Evolutionary conservation across 2,888 invertebrate genomes (phyloP).

Genomic region (Brachypalpus laphriformis): DNA sequence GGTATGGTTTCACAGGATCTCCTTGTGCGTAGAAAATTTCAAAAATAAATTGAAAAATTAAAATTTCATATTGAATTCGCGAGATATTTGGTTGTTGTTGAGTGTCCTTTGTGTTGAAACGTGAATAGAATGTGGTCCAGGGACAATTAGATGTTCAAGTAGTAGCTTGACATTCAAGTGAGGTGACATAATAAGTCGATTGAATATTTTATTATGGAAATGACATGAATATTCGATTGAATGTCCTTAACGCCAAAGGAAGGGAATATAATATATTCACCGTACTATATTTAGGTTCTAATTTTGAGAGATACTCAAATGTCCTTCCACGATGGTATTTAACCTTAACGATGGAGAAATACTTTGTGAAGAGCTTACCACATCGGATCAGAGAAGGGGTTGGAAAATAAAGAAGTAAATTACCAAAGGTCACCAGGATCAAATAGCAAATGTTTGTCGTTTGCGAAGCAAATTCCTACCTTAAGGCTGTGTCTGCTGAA

Average conservation of each 20-base stretch:
- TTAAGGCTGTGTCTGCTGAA: too few relatives aligned
- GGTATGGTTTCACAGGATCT: neutral
- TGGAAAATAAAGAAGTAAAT: too few relatives aligned
- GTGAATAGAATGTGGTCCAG: neutral
- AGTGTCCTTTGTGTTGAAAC: neutral
- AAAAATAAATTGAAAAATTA: slow-evolving; percentile 13
- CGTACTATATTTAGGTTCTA: too few relatives aligned
- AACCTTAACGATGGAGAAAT: too few relatives aligned
- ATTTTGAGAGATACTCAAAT: too few relatives aligned
- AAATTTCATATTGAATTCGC: slow-evolving; percentile 6
- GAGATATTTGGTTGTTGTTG: neutral
- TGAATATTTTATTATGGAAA: neutral
- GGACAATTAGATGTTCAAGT: neutral
- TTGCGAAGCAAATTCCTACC: too few relatives aligned
- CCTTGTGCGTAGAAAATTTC: neutral
- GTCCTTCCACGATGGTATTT: too few relatives aligned
- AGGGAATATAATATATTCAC: too few relatives aligned
- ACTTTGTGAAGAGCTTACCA: too few relatives aligned
- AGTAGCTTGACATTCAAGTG: neutral
- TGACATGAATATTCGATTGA: neutral
- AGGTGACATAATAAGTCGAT: neutral
- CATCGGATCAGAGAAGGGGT: too few relatives aligned
- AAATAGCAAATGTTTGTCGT: too few relatives aligned
- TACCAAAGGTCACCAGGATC: too few relatives aligned
- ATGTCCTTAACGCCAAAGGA: neutral